Base-by-base conservation (phyloP, 2,888 invertebrate genomes). In the Zele albiditarsus region DNA sequence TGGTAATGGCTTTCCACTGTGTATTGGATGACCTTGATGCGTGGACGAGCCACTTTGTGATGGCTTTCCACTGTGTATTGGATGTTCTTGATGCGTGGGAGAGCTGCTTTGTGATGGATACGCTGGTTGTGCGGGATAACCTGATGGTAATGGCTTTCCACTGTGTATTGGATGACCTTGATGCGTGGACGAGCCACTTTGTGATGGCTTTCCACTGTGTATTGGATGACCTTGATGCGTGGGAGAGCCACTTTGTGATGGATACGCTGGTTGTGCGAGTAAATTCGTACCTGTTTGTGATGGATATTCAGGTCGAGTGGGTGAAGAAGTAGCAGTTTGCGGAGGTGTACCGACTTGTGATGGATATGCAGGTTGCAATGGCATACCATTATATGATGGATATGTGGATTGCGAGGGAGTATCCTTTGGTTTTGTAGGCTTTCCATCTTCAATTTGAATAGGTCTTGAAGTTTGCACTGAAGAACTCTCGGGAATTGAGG, bases 181-280 rank as follows among this genome's bases (percentile, higher is more conserved):
- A n/a, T n/a, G n/a, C n/a, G n/a, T n/a, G n/a, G n/a, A n/a, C n/a
- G n/a, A n/a, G 8, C 0, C 12, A 38, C 12, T 8, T 1, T 38
- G 38, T 38, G 38, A 38, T 0, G 38, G 38, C 12, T 8, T 12
- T 38, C 12, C 12, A 38, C 38, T 12, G 38, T 38, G 38, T 12
- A 38, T 12, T 38, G 38, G 80, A 14, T 74, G 65, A 1, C 82
- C 81, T 1, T 38, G 38, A 38, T 38, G 2, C 38, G 38, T 12
- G 2, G 38, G 38, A 90, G 91, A 2, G 20, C 3, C 53, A 20
- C 4, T 58, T 49, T 85, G 84, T 33, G 68, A 31, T 20, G 78
- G 76, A 57, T 57, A 33, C 0, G 62, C 68, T 1, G 75, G 71
- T 2, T 69, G 42, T 10, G 89, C 89, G 60, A 72, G 73, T 8